Conservation (phyloP, 2,888 invertebrate genomes). For the Pollenia griseotomentosa region DNA sequence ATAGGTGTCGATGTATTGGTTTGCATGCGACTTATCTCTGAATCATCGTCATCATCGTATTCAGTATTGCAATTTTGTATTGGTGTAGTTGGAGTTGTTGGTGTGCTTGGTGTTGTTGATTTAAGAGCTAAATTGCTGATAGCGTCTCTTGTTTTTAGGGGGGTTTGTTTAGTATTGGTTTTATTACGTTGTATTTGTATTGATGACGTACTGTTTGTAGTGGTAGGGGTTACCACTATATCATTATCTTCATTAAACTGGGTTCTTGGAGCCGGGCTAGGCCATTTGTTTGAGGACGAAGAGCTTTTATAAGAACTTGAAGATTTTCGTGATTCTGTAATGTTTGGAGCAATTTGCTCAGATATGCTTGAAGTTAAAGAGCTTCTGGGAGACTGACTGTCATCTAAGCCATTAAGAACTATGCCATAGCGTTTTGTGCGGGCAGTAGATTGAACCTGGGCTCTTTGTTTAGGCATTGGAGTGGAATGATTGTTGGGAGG, state of each 20-base stretch:
- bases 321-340: constrained; percentile 61
- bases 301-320: constrained; percentile 51
- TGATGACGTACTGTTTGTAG: constrained; percentile 54
- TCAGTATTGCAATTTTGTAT: constrained; percentile 50
- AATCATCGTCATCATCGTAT: constrained; percentile 84
- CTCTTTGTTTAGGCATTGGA: constrained; percentile 74
- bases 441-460: constrained; percentile 74
- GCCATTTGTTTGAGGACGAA: constrained; percentile 59
- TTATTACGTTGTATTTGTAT: constrained; percentile 48
- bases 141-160: constrained; percentile 46
- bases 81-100: constrained; percentile 41
- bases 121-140: constrained; percentile 23
- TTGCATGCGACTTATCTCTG: constrained; percentile 84
- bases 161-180: constrained; percentile 64
- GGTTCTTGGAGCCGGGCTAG: constrained; percentile 56
- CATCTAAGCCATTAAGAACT: constrained; percentile 82
- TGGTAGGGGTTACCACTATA: constrained; percentile 64
- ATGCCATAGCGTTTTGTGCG: constrained; percentile 83
- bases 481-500: constrained; percentile 68
- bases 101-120: constrained; percentile 29
- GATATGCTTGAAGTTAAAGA: constrained; percentile 39
- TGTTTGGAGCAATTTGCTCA: constrained; percentile 23
- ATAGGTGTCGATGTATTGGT: constrained; percentile 84
- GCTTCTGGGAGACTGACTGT: constrained; percentile 70
- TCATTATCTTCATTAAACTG: constrained; percentile 71